phyloP scores from a whole-genome alignment of 2,888 invertebrate genomes.

The Mesochorus sp. region DNA sequence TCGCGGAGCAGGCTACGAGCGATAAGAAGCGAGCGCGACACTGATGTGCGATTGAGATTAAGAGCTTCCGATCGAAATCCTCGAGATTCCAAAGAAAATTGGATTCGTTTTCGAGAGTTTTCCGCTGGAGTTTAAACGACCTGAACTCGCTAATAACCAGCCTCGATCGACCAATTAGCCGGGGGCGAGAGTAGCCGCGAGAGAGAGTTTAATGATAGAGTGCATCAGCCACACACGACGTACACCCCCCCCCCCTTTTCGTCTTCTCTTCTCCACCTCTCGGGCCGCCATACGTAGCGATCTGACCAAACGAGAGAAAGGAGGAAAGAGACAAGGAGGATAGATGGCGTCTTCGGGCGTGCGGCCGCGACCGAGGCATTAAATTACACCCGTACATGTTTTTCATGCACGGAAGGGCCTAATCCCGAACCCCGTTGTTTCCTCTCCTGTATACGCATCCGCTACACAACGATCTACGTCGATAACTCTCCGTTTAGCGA shows the following conservation, averaged over 20 bases:
- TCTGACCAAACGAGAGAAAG: conserved; percentile 28
- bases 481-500: conserved; percentile 47
- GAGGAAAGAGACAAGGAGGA: background rate
- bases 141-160: conserved; percentile 57
- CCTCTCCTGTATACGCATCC: no score
- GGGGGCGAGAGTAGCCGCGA: conserved; percentile 53
- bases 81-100: no score
- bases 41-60: no score
- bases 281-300: no score
- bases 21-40: no score
- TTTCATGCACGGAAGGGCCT: background rate
- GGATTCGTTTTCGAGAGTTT: no score
- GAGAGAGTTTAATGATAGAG: no score
- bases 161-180: conserved; percentile 57
- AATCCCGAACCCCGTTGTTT: background rate
- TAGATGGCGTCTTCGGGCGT: conserved; percentile 41
- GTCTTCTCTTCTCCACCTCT: no score
- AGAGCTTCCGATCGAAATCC: no score
- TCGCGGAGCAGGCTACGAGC: no score
- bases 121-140: no score
- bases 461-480: conserved; percentile 38
- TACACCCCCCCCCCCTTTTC: no score
- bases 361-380: conserved; percentile 40
- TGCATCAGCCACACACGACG: conserved; percentile 51
- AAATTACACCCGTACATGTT: conserved; percentile 50